A percentile compares a stretch with the other conserved stretches of the same genome.
Evolutionary conservation across 2,113 vertebrate genomes (phyloP).

Genomic region (Gopherus flavomarginatus): DNA sequence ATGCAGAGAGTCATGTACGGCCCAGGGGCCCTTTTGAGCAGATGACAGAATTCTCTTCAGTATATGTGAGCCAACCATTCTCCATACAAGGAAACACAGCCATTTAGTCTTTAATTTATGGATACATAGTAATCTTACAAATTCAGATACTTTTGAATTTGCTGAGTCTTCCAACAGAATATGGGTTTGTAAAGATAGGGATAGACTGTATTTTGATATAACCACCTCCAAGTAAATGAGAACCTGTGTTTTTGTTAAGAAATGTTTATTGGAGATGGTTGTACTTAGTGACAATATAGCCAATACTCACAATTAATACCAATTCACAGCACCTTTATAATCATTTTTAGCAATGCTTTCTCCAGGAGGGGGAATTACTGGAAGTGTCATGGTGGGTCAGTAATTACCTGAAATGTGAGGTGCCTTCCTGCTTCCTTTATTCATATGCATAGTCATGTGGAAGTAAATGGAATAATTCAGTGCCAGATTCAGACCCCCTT

Average conservation of each 20-base stretch:
- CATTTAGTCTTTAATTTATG: neutral
- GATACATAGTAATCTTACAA: neutral
- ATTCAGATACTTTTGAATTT: neutral
- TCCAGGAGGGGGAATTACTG: neutral
- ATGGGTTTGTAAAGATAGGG: neutral
- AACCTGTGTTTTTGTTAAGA: neutral
- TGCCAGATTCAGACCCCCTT: neutral
- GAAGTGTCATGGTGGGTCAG: neutral
- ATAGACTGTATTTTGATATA: neutral
- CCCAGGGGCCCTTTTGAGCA: neutral
- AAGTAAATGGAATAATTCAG: neutral
- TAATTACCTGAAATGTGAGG: neutral
- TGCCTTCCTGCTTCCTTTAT: neutral
- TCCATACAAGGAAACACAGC: too few relatives aligned
- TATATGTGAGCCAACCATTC: neutral
- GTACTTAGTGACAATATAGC: too few relatives aligned
- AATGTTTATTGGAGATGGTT: neutral
- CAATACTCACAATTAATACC: neutral
- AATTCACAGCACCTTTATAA: neutral
- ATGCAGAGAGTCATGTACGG: fast-evolving
- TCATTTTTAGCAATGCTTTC: neutral
- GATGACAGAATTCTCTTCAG: neutral
- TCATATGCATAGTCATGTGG: neutral
- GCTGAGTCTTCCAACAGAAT: neutral
- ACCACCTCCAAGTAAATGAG: neutral